Percentiles rank a stretch among this genome's conserved stretches.
These are phyloP conservation scores for Alentia gelatinosa DNA, from an alignment of 2,888 invertebrate species.

Conservation along the genomic window DNA sequence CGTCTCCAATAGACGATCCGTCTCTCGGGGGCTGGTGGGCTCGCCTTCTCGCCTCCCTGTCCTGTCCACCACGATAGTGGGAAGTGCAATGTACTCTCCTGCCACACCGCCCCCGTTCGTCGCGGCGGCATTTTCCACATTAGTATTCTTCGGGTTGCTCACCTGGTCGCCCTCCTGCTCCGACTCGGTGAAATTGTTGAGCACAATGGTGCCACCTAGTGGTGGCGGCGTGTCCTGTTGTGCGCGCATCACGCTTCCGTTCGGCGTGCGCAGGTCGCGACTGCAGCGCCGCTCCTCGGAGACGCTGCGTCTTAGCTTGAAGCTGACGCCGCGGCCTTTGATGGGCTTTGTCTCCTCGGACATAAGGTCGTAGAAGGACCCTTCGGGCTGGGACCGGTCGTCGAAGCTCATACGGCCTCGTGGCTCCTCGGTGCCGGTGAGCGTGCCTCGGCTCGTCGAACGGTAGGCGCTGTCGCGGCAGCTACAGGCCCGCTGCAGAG, in stretches of 20 bases:
- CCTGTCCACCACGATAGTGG: slow-evolving; percentile 47
- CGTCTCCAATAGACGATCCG: slow-evolving; percentile 44
- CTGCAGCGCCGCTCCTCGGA: slow-evolving; percentile 3
- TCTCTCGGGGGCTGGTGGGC: slow-evolving; percentile 8
- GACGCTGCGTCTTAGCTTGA: neutral
- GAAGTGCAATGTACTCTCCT: slow-evolving; percentile 3
- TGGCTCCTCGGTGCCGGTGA: neutral
- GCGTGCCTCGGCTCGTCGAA: neutral
- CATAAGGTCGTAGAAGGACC: slow-evolving; percentile 34
- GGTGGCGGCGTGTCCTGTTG: neutral
- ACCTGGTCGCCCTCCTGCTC: neutral
- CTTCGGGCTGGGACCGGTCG: neutral
- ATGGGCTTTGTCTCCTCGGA: neutral
- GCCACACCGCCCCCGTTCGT: neutral
- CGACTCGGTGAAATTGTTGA: neutral
- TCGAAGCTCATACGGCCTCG: neutral
- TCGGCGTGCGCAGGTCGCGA: neutral
- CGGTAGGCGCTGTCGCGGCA: neutral
- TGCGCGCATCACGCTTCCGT: slow-evolving; percentile 12
- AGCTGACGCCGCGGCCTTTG: neutral
- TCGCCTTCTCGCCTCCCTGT: neutral
- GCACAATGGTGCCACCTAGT: neutral
- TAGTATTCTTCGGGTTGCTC: too few species aligned
- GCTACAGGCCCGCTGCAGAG: neutral
- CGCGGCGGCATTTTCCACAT: too few species aligned